Evolutionary conservation across 2,888 invertebrate genomes (phyloP), one percentile per base, ranked within the genome.

Genomic region (Drosophila affinis): DNA sequence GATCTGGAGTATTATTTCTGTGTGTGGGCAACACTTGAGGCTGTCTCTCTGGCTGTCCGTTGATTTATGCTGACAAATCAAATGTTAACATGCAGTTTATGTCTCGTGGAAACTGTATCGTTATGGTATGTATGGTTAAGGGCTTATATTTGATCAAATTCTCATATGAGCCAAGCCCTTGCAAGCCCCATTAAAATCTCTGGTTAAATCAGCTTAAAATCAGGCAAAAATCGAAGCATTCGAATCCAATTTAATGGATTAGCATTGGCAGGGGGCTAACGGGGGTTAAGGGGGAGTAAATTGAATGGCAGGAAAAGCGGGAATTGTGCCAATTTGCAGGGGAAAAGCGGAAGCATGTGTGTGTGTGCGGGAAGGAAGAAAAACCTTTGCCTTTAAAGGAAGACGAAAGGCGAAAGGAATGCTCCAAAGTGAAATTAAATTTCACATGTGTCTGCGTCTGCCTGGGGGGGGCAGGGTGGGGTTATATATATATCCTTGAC

Each of bases 161-260:
- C 17, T 27, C 27, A 17, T 34, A 39, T 44, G 44, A 70, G 44
- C 47, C 60, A 65, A 24, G 44, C 54, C 60, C 69, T 75, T 47
- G 58, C 56, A 72, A 69, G 68, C 72, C 72, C 67, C 62, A 70
- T 73, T 56, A 69, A 80, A 75, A 82, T 83, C 76, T 78, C 60
- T 64, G 67, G 72, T 62, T 71, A 39, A 85, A 81, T 64, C 76
- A 78, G 86, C 87, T 88, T 81, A 87, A 88, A 87, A 87, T 88
- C 87, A 84, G 39, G 5, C 14, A n/a, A 39, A 39, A 39, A 87
- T 86, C 80, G 27, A 39, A 81, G 86, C 79, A 84, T 75, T 78
- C 76, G 81, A 88, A 82, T 88, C 7, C 89, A 89, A 88, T 88
- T 88, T 89, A 82, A 85, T 83, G 88, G 88, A 88, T 88, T 88